Base-by-base conservation (phyloP, 1,140 invertebrate genomes). In the Orussus abietinus region DNA sequence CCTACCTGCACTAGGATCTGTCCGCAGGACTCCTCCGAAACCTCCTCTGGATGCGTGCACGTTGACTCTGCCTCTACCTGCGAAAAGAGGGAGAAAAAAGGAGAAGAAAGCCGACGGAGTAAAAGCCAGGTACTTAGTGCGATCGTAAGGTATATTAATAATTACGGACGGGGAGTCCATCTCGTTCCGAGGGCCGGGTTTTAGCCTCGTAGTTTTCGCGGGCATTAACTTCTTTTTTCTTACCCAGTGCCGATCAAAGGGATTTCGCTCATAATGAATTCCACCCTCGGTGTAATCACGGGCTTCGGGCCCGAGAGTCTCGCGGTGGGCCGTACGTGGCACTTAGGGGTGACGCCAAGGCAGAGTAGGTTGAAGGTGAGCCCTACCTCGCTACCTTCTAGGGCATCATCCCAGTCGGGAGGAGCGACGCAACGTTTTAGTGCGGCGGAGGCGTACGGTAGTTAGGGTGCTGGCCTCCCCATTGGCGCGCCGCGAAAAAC, bases 191-290 rank as follows among this genome's bases (percentile, higher is more conserved):
- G n/a, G n/a, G n/a, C n/a, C n/a, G n/a, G n/a, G n/a, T n/a, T n/a
- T n/a, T n/a, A 17, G 20, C 43, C 22, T 32, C 32, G 30, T 44
- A 45, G 51, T 55, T 47, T 51, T 52, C 49, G 49, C 44, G 41
- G n/a, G 48, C 45, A 51, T 55, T 55, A 49, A 52, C 26, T 47
- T 51, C 42, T 30, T 43, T 43, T 33, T n/a, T n/a, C n/a, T n/a
- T n/a, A n/a, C n/a, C n/a, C 22, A 10, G 21, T 35, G 22, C 28
- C 29, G 13, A 56, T 50, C 39, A 34, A 41, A 45, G 34, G 53
- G 55, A 63, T 59, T 63, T 59, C 53, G 41, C 37, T n/a, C 29
- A 45, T 60, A 62, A 61, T 62, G 59, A 64, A 64, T 64, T 64
- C 58, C 59, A 62, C 56, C 62, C 62, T 64, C 62, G 59, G 57